A percentile compares a stretch with the other conserved stretches of the same genome.
Evolutionary conservation across 2,113 vertebrate species (phyloP).

Genomic region (Vimba vimba): DNA sequence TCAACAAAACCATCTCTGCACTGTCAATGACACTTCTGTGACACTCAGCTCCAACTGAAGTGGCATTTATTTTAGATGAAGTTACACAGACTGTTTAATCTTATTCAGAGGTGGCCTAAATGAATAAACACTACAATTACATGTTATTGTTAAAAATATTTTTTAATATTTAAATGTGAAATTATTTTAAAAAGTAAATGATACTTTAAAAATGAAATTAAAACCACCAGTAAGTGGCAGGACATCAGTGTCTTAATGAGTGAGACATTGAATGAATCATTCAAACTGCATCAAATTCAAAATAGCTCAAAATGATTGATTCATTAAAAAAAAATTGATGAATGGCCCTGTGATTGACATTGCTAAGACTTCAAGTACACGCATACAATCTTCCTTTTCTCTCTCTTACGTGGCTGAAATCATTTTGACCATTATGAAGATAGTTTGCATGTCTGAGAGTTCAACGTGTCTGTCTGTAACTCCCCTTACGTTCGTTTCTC

Average conservation of each 20-base stretch:
- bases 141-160: neutral
- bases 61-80: neutral
- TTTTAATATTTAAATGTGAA: neutral
- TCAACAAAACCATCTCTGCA: neutral
- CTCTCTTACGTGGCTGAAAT: neutral
- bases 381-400: neutral
- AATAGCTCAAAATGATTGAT: too few species aligned
- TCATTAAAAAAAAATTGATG: too few species aligned
- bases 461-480: neutral
- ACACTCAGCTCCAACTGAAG: neutral
- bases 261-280: neutral
- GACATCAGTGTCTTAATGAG: too few species aligned
- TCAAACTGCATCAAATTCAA: neutral
- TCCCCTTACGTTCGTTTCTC: neutral
- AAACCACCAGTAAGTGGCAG: too few species aligned
- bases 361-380: neutral
- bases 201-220: neutral
- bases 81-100: neutral
- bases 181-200: neutral
- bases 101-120: neutral
- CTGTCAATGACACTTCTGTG: neutral
- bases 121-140: neutral
- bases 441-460: neutral
- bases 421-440: conserved; percentile 4
- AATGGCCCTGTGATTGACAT: conserved; percentile 11